A percentile compares a stretch with the other conserved stretches of the same genome.
Evolutionary conservation across 2,113 vertebrate species (phyloP).

Genomic region (Apodemus speciosus): DNA sequence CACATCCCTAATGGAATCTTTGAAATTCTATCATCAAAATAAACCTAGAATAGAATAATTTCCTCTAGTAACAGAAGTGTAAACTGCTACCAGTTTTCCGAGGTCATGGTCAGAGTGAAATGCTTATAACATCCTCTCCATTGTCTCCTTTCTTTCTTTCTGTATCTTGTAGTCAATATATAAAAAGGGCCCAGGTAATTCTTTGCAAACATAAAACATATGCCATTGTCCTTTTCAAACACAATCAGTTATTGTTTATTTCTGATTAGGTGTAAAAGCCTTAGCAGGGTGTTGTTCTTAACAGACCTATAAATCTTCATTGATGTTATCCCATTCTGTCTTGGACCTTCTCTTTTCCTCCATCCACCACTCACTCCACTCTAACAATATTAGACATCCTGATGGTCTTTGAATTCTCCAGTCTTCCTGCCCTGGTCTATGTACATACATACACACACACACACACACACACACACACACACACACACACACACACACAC

Average conservation of each 20-base stretch:
- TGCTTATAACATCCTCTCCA: neutral
- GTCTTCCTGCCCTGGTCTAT: neutral
- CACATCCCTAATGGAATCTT: neutral
- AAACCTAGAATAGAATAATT: neutral
- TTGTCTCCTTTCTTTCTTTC: neutral
- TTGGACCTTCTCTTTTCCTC: constrained; percentile 7
- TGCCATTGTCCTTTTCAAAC: neutral
- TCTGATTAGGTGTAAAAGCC: neutral
- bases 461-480: neutral
- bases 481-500: neutral
- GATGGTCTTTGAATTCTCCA: neutral
- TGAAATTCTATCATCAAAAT: constrained; percentile 26
- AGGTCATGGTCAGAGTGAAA: neutral
- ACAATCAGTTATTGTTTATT: neutral
- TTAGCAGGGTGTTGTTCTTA: neutral
- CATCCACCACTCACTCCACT: neutral
- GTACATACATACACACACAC: neutral
- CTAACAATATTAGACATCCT: neutral
- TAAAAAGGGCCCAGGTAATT: neutral
- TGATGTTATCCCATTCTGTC: neutral
- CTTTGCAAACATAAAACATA: constrained; percentile 4
- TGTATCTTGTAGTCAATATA: neutral
- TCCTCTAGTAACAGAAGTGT: neutral
- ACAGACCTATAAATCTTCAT: neutral
- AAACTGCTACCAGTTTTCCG: neutral